A percentile compares a stretch with the other conserved stretches of the same genome.
phyloP scores from a whole-genome alignment of 2,113 vertebrate genomes.

The Gopherus evgoodei region DNA sequence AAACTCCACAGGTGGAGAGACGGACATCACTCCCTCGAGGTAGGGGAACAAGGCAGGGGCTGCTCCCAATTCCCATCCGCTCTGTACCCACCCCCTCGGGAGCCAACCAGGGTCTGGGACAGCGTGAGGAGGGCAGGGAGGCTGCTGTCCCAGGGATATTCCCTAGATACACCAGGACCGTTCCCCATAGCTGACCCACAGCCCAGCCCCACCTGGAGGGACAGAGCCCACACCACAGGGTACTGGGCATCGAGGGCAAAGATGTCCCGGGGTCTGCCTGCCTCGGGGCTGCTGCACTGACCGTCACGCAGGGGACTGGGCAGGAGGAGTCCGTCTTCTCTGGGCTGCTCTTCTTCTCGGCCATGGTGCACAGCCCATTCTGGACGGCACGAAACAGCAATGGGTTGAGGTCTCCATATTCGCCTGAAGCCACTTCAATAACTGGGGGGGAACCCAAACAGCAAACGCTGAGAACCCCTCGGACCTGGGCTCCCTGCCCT shows the following conservation, averaged over 20 bases:
- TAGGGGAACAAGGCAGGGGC: neutral
- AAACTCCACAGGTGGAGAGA: neutral
- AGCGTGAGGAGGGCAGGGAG: neutral
- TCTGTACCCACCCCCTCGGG: too few species aligned
- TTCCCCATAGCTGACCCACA: neutral
- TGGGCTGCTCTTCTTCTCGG: slow-evolving; percentile 89
- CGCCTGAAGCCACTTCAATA: slow-evolving; percentile 97
- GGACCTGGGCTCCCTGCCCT: neutral
- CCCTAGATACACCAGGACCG: too few species aligned
- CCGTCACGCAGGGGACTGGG: slow-evolving; percentile 82
- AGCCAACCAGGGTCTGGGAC: neutral
- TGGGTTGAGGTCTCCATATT: slow-evolving; percentile 96
- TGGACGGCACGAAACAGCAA: slow-evolving; percentile 95
- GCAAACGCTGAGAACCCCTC: neutral
- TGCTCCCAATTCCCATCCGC: neutral
- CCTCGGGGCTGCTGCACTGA: slow-evolving; percentile 73
- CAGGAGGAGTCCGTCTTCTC: slow-evolving; percentile 86
- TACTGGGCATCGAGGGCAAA: neutral
- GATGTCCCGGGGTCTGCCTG: rapidly evolving
- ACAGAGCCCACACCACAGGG: rapidly evolving
- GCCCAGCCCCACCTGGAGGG: neutral
- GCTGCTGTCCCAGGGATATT: neutral
- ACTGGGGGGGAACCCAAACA: slow-evolving; percentile 77
- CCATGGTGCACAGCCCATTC: slow-evolving; percentile 91
- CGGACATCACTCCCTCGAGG: neutral